Evolutionary conservation across 2,113 vertebrate species (phyloP).

Genomic region (Apus apus): DNA sequence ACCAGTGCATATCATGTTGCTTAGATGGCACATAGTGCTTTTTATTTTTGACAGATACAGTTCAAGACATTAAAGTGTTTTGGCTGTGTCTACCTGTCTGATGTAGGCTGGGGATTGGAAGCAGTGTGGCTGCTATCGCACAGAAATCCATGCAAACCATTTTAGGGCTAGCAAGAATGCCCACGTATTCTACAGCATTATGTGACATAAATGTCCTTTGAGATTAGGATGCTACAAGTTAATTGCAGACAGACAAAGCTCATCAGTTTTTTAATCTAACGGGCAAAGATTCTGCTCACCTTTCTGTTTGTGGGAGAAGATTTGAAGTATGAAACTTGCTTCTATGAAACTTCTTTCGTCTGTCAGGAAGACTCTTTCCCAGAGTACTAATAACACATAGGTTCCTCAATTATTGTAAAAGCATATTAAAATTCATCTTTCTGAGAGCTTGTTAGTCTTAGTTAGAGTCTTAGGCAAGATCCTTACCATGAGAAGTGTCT

Average conservation of each 20-base stretch:
- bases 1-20: background rate
- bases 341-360: background rate
- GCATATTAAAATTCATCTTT: background rate
- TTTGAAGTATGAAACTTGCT: background rate
- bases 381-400: background rate
- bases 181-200: background rate
- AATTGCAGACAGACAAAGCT: background rate
- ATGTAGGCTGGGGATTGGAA: background rate
- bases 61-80: background rate
- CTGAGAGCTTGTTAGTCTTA: background rate
- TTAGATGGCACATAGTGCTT: background rate
- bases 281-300: background rate
- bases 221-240: background rate
- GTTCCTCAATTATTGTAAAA: background rate
- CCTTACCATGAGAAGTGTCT: background rate
- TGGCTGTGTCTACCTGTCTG: background rate
- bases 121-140: background rate
- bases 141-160: background rate
- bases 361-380: background rate
- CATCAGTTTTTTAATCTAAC: background rate
- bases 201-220: background rate
- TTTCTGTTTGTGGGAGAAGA: background rate
- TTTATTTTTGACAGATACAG: background rate
- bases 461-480: background rate
- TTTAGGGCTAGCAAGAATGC: background rate